These are phyloP conservation scores for Caradrina clavipalpis DNA, from an alignment of 2,888 invertebrate genomes.

Conservation along the genomic window DNA sequence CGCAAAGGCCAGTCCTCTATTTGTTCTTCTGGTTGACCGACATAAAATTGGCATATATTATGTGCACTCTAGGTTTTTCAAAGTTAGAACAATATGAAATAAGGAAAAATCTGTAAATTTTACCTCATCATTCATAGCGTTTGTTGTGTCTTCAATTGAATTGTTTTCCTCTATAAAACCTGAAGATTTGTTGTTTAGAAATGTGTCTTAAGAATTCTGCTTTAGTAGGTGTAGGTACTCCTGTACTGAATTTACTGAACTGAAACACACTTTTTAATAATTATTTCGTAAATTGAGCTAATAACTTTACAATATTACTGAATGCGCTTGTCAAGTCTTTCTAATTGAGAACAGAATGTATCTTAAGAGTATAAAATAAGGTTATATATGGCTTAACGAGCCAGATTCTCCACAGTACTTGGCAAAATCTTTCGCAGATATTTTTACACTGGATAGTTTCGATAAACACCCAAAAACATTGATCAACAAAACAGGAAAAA, in stretches of 20 bases:
- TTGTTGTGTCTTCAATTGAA: neutral
- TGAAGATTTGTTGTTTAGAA: neutral
- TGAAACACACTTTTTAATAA: too few relatives aligned
- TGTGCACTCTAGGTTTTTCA: neutral
- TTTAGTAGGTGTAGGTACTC: neutral
- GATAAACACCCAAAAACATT: neutral
- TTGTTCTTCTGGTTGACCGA: slow-evolving; percentile 25
- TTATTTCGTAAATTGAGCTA: too few relatives aligned
- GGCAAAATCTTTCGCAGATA: too few relatives aligned
- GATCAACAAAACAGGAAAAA: neutral
- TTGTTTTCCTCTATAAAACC: neutral
- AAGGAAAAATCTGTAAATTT: slow-evolving; percentile 8
- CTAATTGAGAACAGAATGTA: too few relatives aligned
- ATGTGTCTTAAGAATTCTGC: neutral
- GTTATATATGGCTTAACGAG: too few relatives aligned
- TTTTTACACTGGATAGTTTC: too few relatives aligned
- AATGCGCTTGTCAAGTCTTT: too few relatives aligned
- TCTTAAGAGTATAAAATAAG: too few relatives aligned
- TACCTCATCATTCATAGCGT: neutral
- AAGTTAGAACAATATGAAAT: neutral
- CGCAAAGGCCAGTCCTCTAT: slow-evolving; percentile 35
- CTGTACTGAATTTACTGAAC: too few relatives aligned
- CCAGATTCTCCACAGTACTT: too few relatives aligned
- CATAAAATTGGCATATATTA: slow-evolving; percentile 17
- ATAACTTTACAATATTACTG: too few relatives aligned